Conservation (phyloP, 2,797 vertebrate species). For the Tragelaphus eurycerus region DNA sequence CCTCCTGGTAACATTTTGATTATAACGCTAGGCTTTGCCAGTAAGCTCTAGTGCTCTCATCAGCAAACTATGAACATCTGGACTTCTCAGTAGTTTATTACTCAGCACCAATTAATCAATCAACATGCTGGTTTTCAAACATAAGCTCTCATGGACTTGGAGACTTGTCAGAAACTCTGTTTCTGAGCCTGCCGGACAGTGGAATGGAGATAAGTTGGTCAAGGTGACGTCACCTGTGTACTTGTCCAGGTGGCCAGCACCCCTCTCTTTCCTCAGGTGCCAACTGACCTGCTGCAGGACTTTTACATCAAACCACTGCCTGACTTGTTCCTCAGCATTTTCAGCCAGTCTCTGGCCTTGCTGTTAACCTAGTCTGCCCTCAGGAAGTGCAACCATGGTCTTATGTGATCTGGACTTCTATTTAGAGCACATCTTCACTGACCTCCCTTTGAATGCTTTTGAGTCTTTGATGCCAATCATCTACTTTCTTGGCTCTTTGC, state of each 20-base stretch:
- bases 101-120: conserved; percentile 29
- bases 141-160: background rate
- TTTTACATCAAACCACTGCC: background rate
- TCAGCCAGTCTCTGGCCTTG: background rate
- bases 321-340: background rate
- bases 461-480: background rate
- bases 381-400: background rate
- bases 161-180: background rate
- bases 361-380: background rate
- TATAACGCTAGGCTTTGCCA: background rate
- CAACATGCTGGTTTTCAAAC: background rate
- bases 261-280: background rate
- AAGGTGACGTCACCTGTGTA: background rate
- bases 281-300: background rate
- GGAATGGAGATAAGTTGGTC: background rate
- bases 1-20: conserved; percentile 22
- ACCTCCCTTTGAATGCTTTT: background rate
- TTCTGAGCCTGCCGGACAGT: background rate
- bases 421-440: background rate
- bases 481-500: background rate
- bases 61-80: conserved; percentile 18
- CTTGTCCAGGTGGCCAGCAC: background rate
- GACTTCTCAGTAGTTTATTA: background rate
- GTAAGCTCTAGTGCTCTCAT: background rate
- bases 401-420: background rate